A percentile compares a stretch with the other conserved stretches of the same genome.
Conservation (phyloP, 1,140 invertebrate genomes). For the Charaxes varanes region DNA sequence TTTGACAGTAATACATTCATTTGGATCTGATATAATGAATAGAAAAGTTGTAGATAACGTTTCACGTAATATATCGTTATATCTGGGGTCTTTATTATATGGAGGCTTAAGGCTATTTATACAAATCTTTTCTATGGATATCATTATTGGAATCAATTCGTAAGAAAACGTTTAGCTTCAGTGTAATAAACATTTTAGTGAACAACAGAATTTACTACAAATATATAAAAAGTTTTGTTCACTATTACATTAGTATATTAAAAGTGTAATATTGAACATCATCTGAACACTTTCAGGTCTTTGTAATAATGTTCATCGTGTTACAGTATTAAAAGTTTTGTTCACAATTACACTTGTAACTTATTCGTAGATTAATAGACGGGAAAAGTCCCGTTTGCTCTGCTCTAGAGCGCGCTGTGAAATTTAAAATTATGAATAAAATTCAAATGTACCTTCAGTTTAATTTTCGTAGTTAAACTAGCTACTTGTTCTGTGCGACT, state of each 20-base stretch:
- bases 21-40: constrained; percentile 1
- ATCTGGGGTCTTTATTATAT: neutral
- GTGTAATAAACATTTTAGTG: too few species aligned
- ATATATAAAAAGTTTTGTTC: too few species aligned
- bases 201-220: too few species aligned
- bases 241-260: too few species aligned
- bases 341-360: constrained; percentile 9
- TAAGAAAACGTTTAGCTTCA: too few species aligned
- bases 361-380: constrained; percentile 30
- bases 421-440: constrained; percentile 28
- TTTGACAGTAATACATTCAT: constrained; percentile 3
- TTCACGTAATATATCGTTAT: too few species aligned
- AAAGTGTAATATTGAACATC: too few species aligned
- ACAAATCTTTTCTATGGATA: too few species aligned
- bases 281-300: too few species aligned
- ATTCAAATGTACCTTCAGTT: constrained; percentile 23
- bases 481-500: constrained; percentile 20
- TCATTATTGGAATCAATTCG: too few species aligned
- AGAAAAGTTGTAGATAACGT: neutral
- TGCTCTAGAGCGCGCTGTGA: constrained; percentile 30
- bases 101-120: neutral
- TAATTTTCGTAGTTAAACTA: constrained; percentile 27
- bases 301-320: too few species aligned
- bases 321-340: too few species aligned
- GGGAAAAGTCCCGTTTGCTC: constrained; percentile 42